These are phyloP conservation scores for Anastrepha obliqua DNA, from an alignment of 1,140 invertebrate genomes.

Conservation along the genomic window DNA sequence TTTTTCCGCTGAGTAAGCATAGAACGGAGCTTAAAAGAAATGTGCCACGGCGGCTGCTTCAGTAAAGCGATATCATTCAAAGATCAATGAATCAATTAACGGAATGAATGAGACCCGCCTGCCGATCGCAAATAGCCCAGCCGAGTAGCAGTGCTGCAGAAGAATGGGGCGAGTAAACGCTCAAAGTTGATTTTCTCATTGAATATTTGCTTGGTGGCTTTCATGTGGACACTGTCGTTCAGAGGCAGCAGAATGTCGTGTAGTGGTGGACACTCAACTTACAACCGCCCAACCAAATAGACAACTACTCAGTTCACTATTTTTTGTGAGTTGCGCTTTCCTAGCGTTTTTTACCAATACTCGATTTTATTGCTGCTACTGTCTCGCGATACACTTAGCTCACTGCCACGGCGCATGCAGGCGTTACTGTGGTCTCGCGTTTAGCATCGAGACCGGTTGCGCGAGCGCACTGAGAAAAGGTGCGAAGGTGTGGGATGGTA, in stretches of 20 bases:
- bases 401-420: not conserved
- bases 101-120: slow-evolving; percentile 47
- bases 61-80: slow-evolving; percentile 22
- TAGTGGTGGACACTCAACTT: slow-evolving; percentile 9
- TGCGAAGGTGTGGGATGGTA: slow-evolving; percentile 52
- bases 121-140: not conserved
- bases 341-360: not conserved
- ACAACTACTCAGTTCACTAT: not conserved
- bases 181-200: not conserved
- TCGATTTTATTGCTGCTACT: not conserved
- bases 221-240: not conserved
- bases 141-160: not conserved
- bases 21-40: slow-evolving; percentile 3
- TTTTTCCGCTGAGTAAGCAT: not conserved
- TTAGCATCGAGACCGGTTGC: not conserved
- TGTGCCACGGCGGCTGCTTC: not conserved
- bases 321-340: not conserved
- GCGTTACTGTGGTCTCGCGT: slow-evolving; percentile 12
- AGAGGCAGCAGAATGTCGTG: not conserved
- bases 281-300: not conserved
- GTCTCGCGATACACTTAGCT: not conserved
- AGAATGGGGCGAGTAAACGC: not conserved
- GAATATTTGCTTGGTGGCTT: not conserved
- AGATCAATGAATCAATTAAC: slow-evolving; percentile 56
- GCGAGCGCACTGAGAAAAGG: not conserved